A percentile compares a stretch with the other conserved stretches of the same genome.
phyloP scores from a whole-genome alignment of 2,888 invertebrate genomes.

The Habroteleia sp. region DNA sequence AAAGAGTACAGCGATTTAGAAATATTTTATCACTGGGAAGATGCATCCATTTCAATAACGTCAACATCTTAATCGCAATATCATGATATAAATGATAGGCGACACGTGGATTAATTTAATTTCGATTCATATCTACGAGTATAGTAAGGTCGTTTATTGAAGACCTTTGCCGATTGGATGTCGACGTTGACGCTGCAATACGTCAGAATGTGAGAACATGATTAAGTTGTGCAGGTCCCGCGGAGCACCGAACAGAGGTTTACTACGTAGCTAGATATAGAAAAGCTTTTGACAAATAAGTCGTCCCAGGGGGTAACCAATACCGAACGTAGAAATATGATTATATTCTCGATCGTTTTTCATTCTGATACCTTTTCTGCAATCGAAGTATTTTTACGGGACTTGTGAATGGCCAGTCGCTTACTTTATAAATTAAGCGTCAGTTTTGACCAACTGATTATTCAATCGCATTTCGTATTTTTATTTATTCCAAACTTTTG shows the following conservation, averaged over 20 bases:
- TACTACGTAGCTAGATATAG: slow-evolving; percentile 55
- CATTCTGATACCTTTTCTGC: slow-evolving; percentile 58
- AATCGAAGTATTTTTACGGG: slow-evolving; percentile 41
- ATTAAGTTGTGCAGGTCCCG: slow-evolving; percentile 68
- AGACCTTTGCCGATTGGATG: slow-evolving; percentile 53
- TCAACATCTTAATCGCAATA: slow-evolving; percentile 36
- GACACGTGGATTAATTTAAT: slow-evolving; percentile 44
- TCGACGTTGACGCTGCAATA: slow-evolving; percentile 69
- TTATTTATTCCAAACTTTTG: slow-evolving; percentile 8
- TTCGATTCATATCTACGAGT: slow-evolving; percentile 37
- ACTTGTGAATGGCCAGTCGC: slow-evolving; percentile 42
- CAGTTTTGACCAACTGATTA: slow-evolving; percentile 38
- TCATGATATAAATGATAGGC: slow-evolving; percentile 39
- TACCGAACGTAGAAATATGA: slow-evolving; percentile 57
- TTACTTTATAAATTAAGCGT: slow-evolving; percentile 52
- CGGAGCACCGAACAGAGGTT: slow-evolving; percentile 56
- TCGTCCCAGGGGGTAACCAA: slow-evolving; percentile 66
- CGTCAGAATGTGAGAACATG: slow-evolving; percentile 74
- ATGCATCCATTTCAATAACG: slow-evolving; percentile 24
- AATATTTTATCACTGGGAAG: not conserved
- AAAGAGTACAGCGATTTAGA: not conserved
- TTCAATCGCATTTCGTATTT: slow-evolving; percentile 33
- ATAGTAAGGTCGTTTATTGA: slow-evolving; percentile 42
- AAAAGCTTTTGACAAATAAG: slow-evolving; percentile 71
- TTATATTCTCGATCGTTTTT: slow-evolving; percentile 62